Evolutionary conservation across 2,888 invertebrate species (phyloP).

Genomic region (Athalia circularis): DNA sequence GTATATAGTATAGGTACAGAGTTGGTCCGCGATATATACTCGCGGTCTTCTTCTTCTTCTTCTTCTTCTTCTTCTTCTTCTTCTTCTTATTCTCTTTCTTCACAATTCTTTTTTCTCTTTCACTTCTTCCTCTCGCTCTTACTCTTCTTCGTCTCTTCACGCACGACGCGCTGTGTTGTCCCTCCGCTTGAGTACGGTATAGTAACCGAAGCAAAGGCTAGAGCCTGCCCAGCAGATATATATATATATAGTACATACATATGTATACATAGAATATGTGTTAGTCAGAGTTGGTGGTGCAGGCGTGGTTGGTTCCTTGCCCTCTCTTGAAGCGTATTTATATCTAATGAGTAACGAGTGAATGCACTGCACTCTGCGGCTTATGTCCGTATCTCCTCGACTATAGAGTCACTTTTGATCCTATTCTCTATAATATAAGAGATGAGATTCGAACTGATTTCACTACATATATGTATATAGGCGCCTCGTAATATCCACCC

Average conservation of each 20-base stretch:
- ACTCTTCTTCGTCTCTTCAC: constrained; percentile 14
- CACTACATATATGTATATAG: too few species aligned
- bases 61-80: neutral
- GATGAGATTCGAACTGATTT: too few species aligned
- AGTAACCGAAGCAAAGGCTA: too few species aligned
- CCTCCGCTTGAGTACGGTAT: neutral
- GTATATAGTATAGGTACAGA: too few species aligned
- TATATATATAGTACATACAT: constrained; percentile 25
- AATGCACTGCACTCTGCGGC: constrained; percentile 52
- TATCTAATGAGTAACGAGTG: constrained; percentile 63
- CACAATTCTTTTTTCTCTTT: neutral
- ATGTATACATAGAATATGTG: constrained; percentile 59
- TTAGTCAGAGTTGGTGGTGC: constrained; percentile 60
- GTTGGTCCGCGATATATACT: too few species aligned
- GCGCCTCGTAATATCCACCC: constrained; percentile 25
- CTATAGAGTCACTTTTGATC: neutral
- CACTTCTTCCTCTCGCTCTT: constrained; percentile 32
- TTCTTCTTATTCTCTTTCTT: neutral
- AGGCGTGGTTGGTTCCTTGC: constrained; percentile 65
- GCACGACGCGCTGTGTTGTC: neutral
- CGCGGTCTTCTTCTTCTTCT: too few species aligned
- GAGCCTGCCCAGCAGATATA: too few species aligned
- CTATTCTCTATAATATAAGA: constrained; percentile 1
- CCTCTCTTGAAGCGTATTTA: constrained; percentile 69
- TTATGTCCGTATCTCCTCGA: constrained; percentile 45